phyloP scores from a whole-genome alignment of 1,140 invertebrate species.

The Pantala flavescens region DNA sequence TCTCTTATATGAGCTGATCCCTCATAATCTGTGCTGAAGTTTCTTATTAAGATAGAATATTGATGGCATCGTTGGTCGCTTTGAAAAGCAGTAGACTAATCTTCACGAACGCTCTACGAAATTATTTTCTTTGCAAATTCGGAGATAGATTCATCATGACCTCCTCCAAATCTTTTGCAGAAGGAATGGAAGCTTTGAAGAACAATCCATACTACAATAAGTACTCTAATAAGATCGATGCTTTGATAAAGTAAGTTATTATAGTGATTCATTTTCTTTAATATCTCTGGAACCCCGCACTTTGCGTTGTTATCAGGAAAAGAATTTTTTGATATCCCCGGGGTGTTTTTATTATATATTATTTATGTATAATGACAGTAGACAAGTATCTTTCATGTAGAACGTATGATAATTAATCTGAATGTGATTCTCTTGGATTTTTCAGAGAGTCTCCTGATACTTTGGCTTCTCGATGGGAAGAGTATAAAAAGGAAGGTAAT shows the following conservation, averaged over 20 bases:
- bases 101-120: too few species aligned
- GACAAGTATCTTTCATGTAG: too few species aligned
- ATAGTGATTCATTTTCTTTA: constrained; percentile 7
- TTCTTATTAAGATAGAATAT: too few species aligned
- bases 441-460: constrained; percentile 54
- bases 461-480: constrained; percentile 55
- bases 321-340: too few species aligned
- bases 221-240: constrained; percentile 66
- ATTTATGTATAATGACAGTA: too few species aligned
- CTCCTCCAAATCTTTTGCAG: constrained; percentile 38
- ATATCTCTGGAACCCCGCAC: neutral
- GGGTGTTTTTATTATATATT: too few species aligned
- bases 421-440: constrained; percentile 15
- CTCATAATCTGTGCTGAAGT: too few species aligned
- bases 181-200: constrained; percentile 51
- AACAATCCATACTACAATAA: constrained; percentile 73
- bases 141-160: constrained; percentile 36
- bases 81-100: too few species aligned
- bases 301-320: neutral
- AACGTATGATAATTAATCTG: too few species aligned
- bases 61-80: too few species aligned
- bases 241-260: constrained; percentile 49
- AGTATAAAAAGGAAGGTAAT: constrained; percentile 41
- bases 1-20: too few species aligned
- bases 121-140: too few species aligned